Percentiles rank a stretch among this genome's conserved stretches.
These are phyloP conservation scores for Ditula angustiorana DNA, from an alignment of 2,888 invertebrate genomes.

Conservation along the genomic window DNA sequence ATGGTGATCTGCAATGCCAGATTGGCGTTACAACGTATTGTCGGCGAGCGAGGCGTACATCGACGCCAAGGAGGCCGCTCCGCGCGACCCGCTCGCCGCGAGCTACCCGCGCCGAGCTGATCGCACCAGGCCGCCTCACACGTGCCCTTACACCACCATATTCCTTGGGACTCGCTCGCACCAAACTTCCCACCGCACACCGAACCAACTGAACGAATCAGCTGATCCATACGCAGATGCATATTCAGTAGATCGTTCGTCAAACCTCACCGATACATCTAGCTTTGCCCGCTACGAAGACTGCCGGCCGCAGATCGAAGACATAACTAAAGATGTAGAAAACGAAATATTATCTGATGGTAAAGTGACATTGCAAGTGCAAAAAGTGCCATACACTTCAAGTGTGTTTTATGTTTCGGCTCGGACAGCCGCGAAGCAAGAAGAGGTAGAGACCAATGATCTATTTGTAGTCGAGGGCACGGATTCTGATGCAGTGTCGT, in stretches of 20 bases:
- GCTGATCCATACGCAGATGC: constrained; percentile 75
- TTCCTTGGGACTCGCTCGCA: constrained; percentile 71
- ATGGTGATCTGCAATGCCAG: constrained; percentile 81
- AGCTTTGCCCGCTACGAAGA: constrained; percentile 82
- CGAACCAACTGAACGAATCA: constrained; percentile 70
- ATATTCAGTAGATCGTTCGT: constrained; percentile 78
- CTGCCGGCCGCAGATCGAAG: constrained; percentile 69
- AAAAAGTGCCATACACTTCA: constrained; percentile 78
- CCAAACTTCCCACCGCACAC: constrained; percentile 65
- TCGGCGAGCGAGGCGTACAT: constrained; percentile 83
- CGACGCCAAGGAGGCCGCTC: constrained; percentile 64
- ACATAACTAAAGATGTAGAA: constrained; percentile 56
- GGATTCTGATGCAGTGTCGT: constrained; percentile 82
- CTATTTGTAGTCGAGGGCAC: constrained; percentile 72
- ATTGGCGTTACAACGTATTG: constrained; percentile 84
- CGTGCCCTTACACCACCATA: constrained; percentile 80
- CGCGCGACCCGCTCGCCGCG: constrained; percentile 73
- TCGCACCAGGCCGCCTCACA: constrained; percentile 77
- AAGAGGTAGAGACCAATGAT: constrained; percentile 63
- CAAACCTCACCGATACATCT: constrained; percentile 80
- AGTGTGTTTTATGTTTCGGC: constrained; percentile 76
- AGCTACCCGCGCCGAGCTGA: constrained; percentile 83
- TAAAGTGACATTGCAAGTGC: constrained; percentile 68
- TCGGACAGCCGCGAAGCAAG: constrained; percentile 65
- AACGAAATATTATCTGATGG: constrained; percentile 56